Base-by-base conservation (phyloP, 2,113 vertebrate genomes). In the Brevimyrus niger region DNA sequence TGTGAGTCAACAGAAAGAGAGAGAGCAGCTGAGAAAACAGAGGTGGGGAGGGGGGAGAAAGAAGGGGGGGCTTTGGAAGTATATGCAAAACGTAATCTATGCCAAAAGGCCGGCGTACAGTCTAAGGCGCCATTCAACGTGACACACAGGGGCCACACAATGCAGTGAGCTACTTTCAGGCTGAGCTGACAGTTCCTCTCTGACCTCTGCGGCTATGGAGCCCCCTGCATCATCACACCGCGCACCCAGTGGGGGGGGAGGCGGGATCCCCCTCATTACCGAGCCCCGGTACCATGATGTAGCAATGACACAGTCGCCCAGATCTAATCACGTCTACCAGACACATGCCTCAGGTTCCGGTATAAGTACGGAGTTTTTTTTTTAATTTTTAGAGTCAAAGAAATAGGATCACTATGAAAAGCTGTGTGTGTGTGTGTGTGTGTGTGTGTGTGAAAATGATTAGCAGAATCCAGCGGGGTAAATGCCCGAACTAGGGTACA, bases 11-110 rank as follows among this genome's bases (percentile, higher is more conserved):
- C 90, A 88, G 42, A 90, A 9, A 86, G 90, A 69, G 86, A 83
- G 82, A 88, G 90, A 58, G 88, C 90, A 92, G 91, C 91, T 92
- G 91, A 91, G 86, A 92, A 92, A 90, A 92, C 89, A 92, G 83
- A 88, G 31, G 3, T 86, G 27, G 15, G 55, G 55, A 69, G 83
- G 46, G 15, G 55, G 55, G 83, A 69, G 46, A 87, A 3, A 21
- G 50, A 73, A 58, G 89, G 73, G 86, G 10, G 27, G 17, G 87
- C 47, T n/a, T 58, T 44, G 53, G 86, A 3, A 65, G 38, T 44
- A 44, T 65, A 87, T 65, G 55, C 53, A 61, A 87, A 87, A 65
- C 3, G 55, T 61, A 87, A 88, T 69, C 47, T 17, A 89, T 15
- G 23, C 1, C 86, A 69, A 87, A 23, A 87, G 50, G 47, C 55